Conservation (phyloP, 2,888 invertebrate genomes). For the Muscina levida region DNA sequence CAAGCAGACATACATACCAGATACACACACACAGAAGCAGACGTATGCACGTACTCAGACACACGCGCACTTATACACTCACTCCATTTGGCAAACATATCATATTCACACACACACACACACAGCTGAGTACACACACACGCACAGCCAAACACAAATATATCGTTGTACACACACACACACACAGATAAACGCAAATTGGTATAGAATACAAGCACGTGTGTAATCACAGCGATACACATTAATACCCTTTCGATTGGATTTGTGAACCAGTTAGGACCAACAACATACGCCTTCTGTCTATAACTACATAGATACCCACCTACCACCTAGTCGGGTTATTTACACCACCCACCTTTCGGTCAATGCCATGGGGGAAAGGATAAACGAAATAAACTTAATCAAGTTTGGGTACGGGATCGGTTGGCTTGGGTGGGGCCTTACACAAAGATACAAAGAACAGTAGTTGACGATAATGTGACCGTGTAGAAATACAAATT, state of each 20-base stretch:
- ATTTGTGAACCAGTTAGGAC: conserved; percentile 46
- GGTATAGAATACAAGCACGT: conserved; percentile 44
- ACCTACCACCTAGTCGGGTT: too few species aligned
- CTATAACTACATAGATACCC: too few species aligned
- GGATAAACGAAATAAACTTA: not conserved
- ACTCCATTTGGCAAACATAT: conserved; percentile 28
- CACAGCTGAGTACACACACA: not conserved
- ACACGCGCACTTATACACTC: conserved; percentile 23
- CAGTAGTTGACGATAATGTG: conserved; percentile 22
- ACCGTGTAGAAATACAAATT: conserved; percentile 52
- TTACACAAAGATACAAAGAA: too few species aligned
- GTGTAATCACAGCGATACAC: conserved; percentile 52
- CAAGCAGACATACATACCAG: conserved; percentile 27
- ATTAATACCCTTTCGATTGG: conserved; percentile 50
- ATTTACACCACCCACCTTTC: too few species aligned
- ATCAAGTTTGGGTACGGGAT: not conserved
- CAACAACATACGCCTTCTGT: conserved; percentile 7
- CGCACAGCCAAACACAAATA: conserved; percentile 37
- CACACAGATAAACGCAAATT: conserved; percentile 37
- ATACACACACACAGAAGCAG: not conserved
- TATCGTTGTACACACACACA: conserved; percentile 1
- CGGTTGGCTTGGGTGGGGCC: not conserved
- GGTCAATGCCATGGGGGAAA: too few species aligned
- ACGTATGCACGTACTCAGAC: not conserved
- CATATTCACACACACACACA: not conserved